phyloP scores from a whole-genome alignment of 2,113 vertebrate genomes.

The Mesocricetus auratus region DNA sequence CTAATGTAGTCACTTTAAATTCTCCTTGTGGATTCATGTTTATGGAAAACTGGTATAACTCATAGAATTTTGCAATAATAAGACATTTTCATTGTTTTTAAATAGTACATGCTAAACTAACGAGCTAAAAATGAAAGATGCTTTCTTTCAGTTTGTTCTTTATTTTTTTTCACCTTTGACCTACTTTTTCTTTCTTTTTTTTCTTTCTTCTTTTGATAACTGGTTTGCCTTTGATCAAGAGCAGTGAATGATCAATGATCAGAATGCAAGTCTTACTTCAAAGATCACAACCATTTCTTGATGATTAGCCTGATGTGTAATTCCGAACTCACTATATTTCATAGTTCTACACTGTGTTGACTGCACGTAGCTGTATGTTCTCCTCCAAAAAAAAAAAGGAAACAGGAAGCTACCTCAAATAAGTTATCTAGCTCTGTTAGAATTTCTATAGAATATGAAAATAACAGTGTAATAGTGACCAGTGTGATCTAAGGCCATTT shows the following conservation, averaged over 20 bases:
- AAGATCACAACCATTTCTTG: conserved; percentile 83
- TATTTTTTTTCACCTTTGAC: conserved; percentile 67
- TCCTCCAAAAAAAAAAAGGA: conserved; percentile 63
- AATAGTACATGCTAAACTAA: conserved; percentile 40
- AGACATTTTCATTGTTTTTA: conserved; percentile 3
- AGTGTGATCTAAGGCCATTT: conserved; percentile 79
- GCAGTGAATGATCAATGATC: conserved; percentile 69
- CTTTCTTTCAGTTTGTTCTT: conserved; percentile 57
- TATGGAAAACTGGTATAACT: background rate
- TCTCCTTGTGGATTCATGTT: background rate
- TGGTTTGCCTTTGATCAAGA: conserved; percentile 70
- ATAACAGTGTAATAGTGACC: conserved; percentile 75
- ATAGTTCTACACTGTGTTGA: conserved; percentile 37
- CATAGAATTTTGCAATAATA: background rate
- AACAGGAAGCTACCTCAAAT: conserved; percentile 80
- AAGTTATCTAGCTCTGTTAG: conserved; percentile 79
- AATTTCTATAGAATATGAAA: conserved; percentile 78
- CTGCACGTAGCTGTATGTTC: conserved; percentile 49
- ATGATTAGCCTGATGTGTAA: conserved; percentile 83
- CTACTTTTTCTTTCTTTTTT: conserved; percentile 69
- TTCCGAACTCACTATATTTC: conserved; percentile 80
- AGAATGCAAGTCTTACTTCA: conserved; percentile 82
- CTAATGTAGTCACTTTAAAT: background rate
- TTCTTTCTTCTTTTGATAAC: conserved; percentile 73
- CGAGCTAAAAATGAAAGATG: conserved; percentile 6